Conservation (phyloP, 1,140 invertebrate species). For the Caenorhabditis inopinata region DNA sequence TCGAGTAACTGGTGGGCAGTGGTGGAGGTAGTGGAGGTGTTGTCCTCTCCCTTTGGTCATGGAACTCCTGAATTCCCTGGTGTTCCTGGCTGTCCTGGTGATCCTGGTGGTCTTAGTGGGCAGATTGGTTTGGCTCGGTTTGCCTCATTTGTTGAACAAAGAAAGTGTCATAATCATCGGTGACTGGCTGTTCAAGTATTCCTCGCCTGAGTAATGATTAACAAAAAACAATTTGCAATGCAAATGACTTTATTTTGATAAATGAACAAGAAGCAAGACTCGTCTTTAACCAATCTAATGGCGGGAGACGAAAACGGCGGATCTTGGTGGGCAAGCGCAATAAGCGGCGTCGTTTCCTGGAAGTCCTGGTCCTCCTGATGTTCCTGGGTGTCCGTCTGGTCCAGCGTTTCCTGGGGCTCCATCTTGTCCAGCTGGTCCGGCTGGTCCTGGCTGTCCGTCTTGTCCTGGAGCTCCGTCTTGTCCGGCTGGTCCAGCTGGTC, state of each 20-base stretch:
- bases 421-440: slow-evolving; percentile 30
- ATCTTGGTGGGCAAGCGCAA: slow-evolving; percentile 48
- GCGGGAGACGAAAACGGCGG: slow-evolving; percentile 44
- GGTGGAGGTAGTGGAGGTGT: slow-evolving; percentile 42
- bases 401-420: slow-evolving; percentile 39
- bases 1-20: slow-evolving; percentile 21
- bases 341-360: slow-evolving; percentile 47
- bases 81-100: too few species aligned
- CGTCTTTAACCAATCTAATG: slow-evolving; percentile 9
- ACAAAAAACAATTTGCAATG: background rate
- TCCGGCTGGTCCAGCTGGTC: slow-evolving; percentile 37
- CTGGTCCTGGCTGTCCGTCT: slow-evolving; percentile 26
- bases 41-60: too few species aligned
- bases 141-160: too few species aligned
- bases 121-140: too few species aligned
- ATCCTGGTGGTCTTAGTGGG: too few species aligned
- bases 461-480: slow-evolving; percentile 14
- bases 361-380: slow-evolving; percentile 35
- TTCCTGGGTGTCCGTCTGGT: slow-evolving; percentile 27
- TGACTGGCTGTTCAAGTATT: too few species aligned
- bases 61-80: too few species aligned
- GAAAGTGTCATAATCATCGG: too few species aligned
- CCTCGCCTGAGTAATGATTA: too few species aligned
- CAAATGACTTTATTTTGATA: slow-evolving; percentile 12
- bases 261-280: background rate